phyloP scores from a whole-genome alignment of 2,113 vertebrate species.

The Nerophis lumbriciformis region DNA sequence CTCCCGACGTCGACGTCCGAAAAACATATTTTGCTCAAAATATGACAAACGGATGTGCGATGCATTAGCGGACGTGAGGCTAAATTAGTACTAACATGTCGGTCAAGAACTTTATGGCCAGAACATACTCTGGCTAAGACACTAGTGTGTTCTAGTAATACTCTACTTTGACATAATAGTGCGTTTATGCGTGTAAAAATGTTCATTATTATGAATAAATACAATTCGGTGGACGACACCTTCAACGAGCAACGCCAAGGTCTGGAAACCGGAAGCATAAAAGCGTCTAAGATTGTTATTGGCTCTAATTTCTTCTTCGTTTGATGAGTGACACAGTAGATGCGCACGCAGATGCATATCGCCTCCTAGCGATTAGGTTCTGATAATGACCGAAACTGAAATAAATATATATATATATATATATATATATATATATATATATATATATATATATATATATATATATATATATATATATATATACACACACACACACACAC shows the following conservation, averaged over 20 bases:
- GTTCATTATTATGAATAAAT: conserved; percentile 25
- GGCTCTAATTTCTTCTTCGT: conserved; percentile 32
- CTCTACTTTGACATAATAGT: conserved; percentile 9
- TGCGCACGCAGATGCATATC: fast-evolving
- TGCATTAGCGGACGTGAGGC: conserved; percentile 7
- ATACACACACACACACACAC: too few species aligned
- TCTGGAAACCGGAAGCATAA: conserved; percentile 45
- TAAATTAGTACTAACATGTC: background rate
- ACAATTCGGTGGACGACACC: background rate
- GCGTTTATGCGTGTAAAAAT: conserved; percentile 10
- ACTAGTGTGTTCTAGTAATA: background rate
- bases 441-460: too few species aligned
- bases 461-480: too few species aligned
- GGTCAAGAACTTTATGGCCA: background rate
- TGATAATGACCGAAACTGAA: background rate
- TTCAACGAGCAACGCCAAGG: background rate
- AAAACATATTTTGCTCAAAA: conserved; percentile 19
- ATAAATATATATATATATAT: too few species aligned
- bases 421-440: too few species aligned
- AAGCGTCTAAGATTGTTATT: conserved; percentile 31
- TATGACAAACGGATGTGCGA: background rate
- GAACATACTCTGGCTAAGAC: conserved; percentile 5
- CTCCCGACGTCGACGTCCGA: conserved; percentile 17
- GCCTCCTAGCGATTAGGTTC: conserved; percentile 5
- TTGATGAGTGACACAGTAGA: background rate